phyloP scores from a whole-genome alignment of 2,888 invertebrate genomes.

The Ornithoptera priamus region DNA sequence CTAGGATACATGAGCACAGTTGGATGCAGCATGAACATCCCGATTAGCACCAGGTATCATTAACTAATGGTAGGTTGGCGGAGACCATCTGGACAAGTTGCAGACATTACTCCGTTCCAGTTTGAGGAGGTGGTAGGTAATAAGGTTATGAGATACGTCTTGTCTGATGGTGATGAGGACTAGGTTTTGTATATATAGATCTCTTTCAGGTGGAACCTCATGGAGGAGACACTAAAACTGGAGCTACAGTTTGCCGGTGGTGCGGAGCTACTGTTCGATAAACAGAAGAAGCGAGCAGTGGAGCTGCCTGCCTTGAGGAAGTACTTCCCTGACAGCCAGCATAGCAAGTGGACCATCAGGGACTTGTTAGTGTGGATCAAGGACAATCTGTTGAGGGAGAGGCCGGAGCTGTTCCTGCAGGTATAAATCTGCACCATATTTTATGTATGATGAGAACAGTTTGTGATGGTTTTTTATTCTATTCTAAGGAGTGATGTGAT shows the following conservation, averaged over 20 bases:
- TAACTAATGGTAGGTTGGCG: no score
- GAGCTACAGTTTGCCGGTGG: slow-evolving; percentile 86
- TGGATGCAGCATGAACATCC: no score
- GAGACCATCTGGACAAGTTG: no score
- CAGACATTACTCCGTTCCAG: no score
- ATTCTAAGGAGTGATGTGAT: no score
- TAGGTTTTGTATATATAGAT: no score
- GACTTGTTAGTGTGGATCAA: slow-evolving; percentile 90
- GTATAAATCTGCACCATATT: slow-evolving; percentile 36
- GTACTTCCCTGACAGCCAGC: slow-evolving; percentile 50
- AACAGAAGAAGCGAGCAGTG: slow-evolving; percentile 86
- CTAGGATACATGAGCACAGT: no score
- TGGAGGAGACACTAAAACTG: slow-evolving; percentile 44
- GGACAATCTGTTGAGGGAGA: slow-evolving; percentile 89
- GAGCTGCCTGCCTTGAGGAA: slow-evolving; percentile 80
- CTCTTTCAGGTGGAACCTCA: neutral
- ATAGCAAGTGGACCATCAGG: slow-evolving; percentile 82
- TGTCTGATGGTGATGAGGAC: no score
- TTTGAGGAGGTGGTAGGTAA: no score
- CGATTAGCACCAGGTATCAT: no score
- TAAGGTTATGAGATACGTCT: no score
- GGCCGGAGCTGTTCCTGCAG: slow-evolving; percentile 84
- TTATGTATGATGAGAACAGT: neutral
- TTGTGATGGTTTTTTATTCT: neutral
- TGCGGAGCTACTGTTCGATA: slow-evolving; percentile 93